A percentile compares a stretch with the other conserved stretches of the same genome.
Evolutionary conservation across 2,113 vertebrate genomes (phyloP).

Genomic region (Microcebus jonahi): DNA sequence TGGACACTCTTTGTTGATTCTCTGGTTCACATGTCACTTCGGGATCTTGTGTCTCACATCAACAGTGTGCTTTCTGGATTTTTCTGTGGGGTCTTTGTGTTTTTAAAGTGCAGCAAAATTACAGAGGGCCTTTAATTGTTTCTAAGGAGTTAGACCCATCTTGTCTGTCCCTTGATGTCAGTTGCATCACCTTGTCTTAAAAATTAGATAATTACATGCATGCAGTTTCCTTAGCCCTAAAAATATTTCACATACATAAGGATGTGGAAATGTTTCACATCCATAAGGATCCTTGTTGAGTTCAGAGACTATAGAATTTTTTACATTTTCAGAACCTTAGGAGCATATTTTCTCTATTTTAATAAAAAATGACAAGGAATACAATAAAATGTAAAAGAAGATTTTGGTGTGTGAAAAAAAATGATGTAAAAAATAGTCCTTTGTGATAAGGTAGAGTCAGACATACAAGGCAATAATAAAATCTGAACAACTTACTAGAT

Average conservation of each 20-base stretch:
- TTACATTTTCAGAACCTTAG: background rate
- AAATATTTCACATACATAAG: background rate
- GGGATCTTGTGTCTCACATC: background rate
- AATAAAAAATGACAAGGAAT: background rate
- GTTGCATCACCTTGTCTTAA: background rate
- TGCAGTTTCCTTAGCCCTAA: background rate
- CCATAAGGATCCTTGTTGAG: background rate
- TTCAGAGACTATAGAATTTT: background rate
- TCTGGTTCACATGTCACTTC: background rate
- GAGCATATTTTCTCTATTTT: background rate
- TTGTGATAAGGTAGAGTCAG: background rate
- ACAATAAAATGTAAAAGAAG: background rate
- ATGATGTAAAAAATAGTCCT: background rate
- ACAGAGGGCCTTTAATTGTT: background rate
- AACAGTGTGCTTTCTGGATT: background rate
- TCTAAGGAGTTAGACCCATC: background rate
- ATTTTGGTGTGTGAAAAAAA: background rate
- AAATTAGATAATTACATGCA: background rate
- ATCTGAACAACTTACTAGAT: background rate
- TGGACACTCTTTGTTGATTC: background rate
- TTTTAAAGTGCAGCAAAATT: constrained; percentile 15
- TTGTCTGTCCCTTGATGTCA: background rate
- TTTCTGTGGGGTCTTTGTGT: background rate
- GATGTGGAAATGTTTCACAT: background rate
- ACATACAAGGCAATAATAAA: background rate